Evolutionary conservation across 2,113 vertebrate species (phyloP).

Genomic region (Arothron firmamentum): DNA sequence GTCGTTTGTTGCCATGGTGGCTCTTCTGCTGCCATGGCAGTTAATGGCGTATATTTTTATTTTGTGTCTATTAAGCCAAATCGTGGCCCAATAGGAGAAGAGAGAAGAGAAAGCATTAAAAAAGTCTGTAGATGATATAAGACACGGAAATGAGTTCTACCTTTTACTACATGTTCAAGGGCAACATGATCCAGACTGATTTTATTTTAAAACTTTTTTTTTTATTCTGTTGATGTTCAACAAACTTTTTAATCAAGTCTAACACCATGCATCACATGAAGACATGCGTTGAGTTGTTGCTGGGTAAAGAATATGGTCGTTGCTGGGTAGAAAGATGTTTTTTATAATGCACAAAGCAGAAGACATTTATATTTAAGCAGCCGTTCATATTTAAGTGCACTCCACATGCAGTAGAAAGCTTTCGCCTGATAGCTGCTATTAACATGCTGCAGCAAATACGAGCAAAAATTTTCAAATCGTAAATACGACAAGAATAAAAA

Average conservation of each 20-base stretch:
- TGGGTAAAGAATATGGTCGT: conserved; percentile 51
- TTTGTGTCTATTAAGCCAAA: conserved; percentile 76
- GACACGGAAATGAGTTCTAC: conserved; percentile 56
- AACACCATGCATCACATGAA: conserved; percentile 37
- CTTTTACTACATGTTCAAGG: conserved; percentile 64
- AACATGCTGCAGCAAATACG: too few species aligned
- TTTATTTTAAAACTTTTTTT: conserved; percentile 55
- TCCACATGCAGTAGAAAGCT: not conserved
- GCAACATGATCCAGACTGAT: conserved; percentile 58
- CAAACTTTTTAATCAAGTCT: conserved; percentile 62
- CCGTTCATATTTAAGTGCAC: not conserved
- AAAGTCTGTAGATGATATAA: conserved; percentile 69
- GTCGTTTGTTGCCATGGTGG: conserved; percentile 75
- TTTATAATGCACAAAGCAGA: not conserved
- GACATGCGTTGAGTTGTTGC: conserved; percentile 40
- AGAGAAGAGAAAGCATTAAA: conserved; percentile 67
- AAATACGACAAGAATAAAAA: too few species aligned
- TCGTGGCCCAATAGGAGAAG: conserved; percentile 63
- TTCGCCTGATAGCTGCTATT: too few species aligned
- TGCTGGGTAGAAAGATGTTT: conserved; percentile 57
- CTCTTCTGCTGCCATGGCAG: conserved; percentile 69
- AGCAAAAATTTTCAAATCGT: too few species aligned
- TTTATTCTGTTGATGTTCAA: conserved; percentile 37
- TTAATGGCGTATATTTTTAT: conserved; percentile 75
- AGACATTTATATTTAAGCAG: not conserved